Base-by-base conservation (phyloP, 1,140 invertebrate species). In the Orchestia grillus region DNA sequence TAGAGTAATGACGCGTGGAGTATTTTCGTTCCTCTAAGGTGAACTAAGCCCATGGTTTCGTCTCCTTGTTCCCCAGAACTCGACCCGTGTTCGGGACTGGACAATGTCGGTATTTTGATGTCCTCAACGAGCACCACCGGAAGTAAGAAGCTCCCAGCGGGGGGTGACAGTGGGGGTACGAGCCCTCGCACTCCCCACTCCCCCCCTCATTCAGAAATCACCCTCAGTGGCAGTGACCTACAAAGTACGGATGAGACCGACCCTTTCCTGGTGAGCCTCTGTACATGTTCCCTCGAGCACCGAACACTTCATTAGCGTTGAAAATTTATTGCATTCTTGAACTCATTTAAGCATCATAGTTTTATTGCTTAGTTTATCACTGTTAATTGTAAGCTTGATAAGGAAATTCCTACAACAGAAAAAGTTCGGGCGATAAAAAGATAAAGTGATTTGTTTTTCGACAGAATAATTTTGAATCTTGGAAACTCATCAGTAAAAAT, bases 191-290 rank as follows among this genome's bases (percentile, higher is more conserved):
- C 92, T 11, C 92, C 92, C 6, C 92, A 94, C 92, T 94, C 92
- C 6, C 92, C 92, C 6, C 92, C 92, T 44, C 92, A 94, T n/a
- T 94, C 92, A 1, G 92, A 94, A 44, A 94, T 94, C 8, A 94
- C 92, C 23, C 92, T 94, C 92, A 88, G 95, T 43, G 88, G 53
- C 0, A 87, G 95, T n/a, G 57, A 95, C 41, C 62, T 95, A 0
- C 92, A 96, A 44, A 77, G 87, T 44, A 62, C 53, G 42, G 92
- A 96, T 3, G 96, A 96, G 77, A 87, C 96, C 44, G 96, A 96
- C 36, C 96, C 96, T 23, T 96, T 96, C 92, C 43, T 96, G 96
- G 87, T 96, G 57, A 57, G 95, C 28, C 43, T 19, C 62, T 77
- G 62, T 3, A 77, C 62, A 8, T 19, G 11, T 23, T 77, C 19